A percentile compares a stretch with the other conserved stretches of the same genome.
Conservation (phyloP, 2,888 invertebrate species). For the Eupithecia insigniata region DNA sequence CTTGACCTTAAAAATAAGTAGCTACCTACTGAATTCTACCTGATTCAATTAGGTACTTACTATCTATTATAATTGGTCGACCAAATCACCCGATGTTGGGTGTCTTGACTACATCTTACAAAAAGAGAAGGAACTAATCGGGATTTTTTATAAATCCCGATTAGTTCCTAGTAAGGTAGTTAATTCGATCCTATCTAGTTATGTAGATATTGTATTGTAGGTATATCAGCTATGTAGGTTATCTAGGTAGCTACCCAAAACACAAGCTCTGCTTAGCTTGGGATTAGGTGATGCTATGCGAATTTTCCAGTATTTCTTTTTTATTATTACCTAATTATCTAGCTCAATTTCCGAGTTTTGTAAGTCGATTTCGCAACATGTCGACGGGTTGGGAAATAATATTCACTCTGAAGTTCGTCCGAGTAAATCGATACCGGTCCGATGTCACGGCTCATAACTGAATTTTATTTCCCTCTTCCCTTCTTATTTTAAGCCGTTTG, state of each 20-base stretch:
- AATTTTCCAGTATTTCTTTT: too few relatives aligned
- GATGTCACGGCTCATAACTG: conserved; percentile 62
- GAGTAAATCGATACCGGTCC: conserved; percentile 57
- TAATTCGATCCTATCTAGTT: too few relatives aligned
- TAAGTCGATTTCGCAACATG: not conserved
- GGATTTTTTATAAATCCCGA: too few relatives aligned
- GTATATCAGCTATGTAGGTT: too few relatives aligned
- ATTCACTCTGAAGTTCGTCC: not conserved
- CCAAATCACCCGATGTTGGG: not conserved
- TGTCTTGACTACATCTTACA: not conserved
- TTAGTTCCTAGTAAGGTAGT: too few relatives aligned
- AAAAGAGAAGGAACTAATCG: not conserved
- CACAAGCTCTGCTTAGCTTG: too few relatives aligned
- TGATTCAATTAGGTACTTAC: too few relatives aligned
- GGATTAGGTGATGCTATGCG: too few relatives aligned
- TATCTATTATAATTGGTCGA: not conserved
- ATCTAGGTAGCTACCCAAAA: too few relatives aligned
- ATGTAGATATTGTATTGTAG: too few relatives aligned
- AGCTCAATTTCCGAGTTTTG: not conserved
- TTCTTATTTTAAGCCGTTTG: conserved; percentile 13
- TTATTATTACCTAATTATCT: too few relatives aligned
- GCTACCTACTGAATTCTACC: not conserved
- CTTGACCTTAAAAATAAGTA: not conserved
- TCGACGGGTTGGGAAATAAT: not conserved
- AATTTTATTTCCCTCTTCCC: conserved; percentile 51